Conservation (phyloP, 2,888 invertebrate species). For the Pammene aurita region DNA sequence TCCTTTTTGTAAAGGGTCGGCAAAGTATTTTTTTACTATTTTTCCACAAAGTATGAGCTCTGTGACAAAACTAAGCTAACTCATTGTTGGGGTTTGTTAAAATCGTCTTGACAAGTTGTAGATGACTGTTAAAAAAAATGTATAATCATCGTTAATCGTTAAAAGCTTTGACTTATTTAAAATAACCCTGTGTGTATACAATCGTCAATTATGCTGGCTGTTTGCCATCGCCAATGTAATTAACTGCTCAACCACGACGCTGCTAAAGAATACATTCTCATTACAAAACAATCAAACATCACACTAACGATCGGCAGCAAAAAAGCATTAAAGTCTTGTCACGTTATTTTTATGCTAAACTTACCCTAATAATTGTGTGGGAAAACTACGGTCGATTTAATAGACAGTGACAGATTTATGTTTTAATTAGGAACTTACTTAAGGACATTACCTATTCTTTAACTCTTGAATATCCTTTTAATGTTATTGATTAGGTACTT, state of each 20-base stretch:
- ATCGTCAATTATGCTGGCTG: background rate
- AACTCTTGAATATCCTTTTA: background rate
- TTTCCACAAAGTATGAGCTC: too few relatives aligned
- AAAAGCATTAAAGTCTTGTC: conserved; percentile 22
- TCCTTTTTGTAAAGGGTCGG: too few relatives aligned
- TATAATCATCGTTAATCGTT: too few relatives aligned
- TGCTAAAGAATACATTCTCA: conserved; percentile 22
- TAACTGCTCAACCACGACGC: conserved; percentile 23
- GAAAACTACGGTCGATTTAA: conserved; percentile 10
- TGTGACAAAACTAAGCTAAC: too few relatives aligned
- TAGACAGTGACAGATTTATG: conserved; percentile 9
- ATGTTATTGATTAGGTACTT: too few relatives aligned
- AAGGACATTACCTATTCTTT: background rate
- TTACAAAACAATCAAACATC: conserved; percentile 27
- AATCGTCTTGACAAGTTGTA: too few relatives aligned
- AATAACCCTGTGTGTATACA: too few relatives aligned
- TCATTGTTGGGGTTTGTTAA: too few relatives aligned
- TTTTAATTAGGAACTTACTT: background rate
- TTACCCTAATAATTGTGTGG: conserved; percentile 27
- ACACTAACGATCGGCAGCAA: conserved; percentile 29
- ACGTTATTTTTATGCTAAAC: conserved; percentile 33
- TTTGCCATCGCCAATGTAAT: conserved; percentile 11
- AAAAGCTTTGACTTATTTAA: background rate
- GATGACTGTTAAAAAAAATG: too few relatives aligned
- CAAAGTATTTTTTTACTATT: too few relatives aligned